These are phyloP conservation scores for Strix uralensis DNA, from an alignment of 2,113 vertebrate genomes.

Conservation along the genomic window DNA sequence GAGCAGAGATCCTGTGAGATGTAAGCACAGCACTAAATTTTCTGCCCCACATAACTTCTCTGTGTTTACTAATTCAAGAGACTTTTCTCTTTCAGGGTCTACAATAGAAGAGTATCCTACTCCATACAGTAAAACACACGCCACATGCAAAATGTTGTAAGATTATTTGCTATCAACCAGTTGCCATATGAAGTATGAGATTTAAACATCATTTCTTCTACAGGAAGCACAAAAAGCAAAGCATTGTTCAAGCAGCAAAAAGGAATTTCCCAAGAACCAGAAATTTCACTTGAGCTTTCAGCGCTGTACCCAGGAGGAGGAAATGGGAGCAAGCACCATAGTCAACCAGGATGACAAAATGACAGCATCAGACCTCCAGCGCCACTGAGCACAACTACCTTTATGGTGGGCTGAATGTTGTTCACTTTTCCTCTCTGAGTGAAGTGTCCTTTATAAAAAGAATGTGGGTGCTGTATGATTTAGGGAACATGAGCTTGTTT, in stretches of 20 bases:
- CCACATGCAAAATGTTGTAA: background rate
- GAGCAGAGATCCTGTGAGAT: background rate
- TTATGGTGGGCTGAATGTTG: background rate
- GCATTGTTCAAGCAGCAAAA: background rate
- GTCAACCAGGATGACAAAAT: background rate
- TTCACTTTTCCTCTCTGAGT: background rate
- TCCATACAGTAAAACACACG: background rate
- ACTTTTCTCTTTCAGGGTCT: background rate
- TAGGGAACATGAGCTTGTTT: fast-evolving
- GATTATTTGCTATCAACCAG: background rate
- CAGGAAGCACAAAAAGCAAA: background rate
- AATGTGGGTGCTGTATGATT: fast-evolving
- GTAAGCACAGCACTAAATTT: background rate
- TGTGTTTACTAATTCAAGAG: background rate
- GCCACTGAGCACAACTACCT: background rate
- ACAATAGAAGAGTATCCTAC: background rate
- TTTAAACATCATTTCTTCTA: background rate
- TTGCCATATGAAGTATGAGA: background rate
- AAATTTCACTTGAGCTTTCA: background rate
- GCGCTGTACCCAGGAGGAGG: background rate
- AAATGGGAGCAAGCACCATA: background rate
- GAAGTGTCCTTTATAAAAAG: background rate
- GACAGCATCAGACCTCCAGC: fast-evolving
- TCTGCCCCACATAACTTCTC: background rate
- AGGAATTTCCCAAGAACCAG: background rate